Evolutionary conservation across 1,140 invertebrate species (phyloP).

Genomic region (Lineus longissimus): DNA sequence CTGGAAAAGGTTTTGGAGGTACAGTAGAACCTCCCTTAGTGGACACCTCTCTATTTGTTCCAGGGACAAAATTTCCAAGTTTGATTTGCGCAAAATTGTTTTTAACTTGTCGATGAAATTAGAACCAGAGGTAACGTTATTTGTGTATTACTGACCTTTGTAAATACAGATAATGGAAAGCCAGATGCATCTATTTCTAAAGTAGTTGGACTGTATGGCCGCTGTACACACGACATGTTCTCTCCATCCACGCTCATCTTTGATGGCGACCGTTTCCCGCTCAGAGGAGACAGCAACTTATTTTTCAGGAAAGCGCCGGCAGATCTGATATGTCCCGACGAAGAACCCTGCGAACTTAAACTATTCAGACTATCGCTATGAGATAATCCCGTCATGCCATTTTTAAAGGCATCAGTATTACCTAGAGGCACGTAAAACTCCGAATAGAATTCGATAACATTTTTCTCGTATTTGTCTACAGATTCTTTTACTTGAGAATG

Average conservation of each 20-base stretch:
- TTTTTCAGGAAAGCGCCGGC: constrained; percentile 17
- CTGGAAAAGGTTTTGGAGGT: too few species aligned
- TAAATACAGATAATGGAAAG: constrained; percentile 83
- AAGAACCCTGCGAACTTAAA: neutral
- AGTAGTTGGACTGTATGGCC: constrained; percentile 18
- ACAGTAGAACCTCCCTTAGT: too few species aligned
- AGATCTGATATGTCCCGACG: constrained; percentile 11
- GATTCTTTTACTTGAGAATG: too few species aligned
- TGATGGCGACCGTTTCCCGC: constrained; percentile 20
- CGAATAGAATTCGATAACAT: too few species aligned
- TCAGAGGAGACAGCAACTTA: constrained; percentile 33
- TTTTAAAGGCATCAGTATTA: too few species aligned
- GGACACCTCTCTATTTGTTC: too few species aligned
- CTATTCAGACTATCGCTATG: neutral
- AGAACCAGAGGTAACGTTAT: too few species aligned
- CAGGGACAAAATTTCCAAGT: too few species aligned
- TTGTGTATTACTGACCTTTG: constrained; percentile 66
- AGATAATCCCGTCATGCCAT: neutral
- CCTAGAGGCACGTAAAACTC: too few species aligned
- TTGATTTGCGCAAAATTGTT: too few species aligned
- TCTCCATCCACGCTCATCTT: constrained; percentile 3
- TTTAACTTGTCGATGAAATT: too few species aligned
- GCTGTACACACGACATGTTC: neutral
- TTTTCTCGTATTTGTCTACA: too few species aligned
- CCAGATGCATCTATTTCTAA: constrained; percentile 66